A percentile compares a stretch with the other conserved stretches of the same genome.
These are phyloP conservation scores for Melanerpes aurifrons DNA, from an alignment of 2,113 vertebrate genomes.

Conservation along the genomic window DNA sequence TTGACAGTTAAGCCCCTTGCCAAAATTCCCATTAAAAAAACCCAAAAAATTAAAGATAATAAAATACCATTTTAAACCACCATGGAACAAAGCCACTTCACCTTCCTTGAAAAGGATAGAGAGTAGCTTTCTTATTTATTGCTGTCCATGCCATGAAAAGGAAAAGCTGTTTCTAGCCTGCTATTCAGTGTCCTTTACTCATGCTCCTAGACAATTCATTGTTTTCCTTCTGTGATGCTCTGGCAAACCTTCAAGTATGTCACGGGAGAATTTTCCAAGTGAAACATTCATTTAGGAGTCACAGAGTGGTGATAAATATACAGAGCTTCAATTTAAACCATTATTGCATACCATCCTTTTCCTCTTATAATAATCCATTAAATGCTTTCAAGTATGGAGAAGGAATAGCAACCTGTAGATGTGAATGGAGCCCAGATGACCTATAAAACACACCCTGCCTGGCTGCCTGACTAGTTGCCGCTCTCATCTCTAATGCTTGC, in stretches of 20 bases:
- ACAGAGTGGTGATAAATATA: conserved; percentile 65
- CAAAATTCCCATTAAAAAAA: neutral
- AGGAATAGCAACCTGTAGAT: conserved; percentile 82
- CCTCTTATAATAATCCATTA: conserved; percentile 83
- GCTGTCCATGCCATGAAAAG: neutral
- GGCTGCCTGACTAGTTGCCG: conserved; percentile 72
- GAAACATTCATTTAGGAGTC: conserved; percentile 74
- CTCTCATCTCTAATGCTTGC: conserved; percentile 78
- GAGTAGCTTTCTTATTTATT: neutral
- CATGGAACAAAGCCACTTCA: neutral
- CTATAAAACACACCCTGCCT: conserved; percentile 78
- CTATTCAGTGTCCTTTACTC: neutral
- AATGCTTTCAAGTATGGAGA: conserved; percentile 82
- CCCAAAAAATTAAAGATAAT: too few species aligned
- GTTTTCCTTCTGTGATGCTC: conserved; percentile 57
- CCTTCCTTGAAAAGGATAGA: neutral
- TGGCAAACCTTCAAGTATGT: conserved; percentile 64
- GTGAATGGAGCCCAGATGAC: conserved; percentile 82
- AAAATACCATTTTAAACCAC: neutral
- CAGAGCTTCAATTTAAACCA: conserved; percentile 76
- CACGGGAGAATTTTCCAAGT: conserved; percentile 67
- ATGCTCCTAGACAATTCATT: conserved; percentile 49
- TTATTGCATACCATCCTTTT: conserved; percentile 76
- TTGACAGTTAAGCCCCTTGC: conserved; percentile 5
- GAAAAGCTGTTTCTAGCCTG: neutral